phyloP scores from a whole-genome alignment of 2,888 invertebrate species.

The Syrphus vitripennis region DNA sequence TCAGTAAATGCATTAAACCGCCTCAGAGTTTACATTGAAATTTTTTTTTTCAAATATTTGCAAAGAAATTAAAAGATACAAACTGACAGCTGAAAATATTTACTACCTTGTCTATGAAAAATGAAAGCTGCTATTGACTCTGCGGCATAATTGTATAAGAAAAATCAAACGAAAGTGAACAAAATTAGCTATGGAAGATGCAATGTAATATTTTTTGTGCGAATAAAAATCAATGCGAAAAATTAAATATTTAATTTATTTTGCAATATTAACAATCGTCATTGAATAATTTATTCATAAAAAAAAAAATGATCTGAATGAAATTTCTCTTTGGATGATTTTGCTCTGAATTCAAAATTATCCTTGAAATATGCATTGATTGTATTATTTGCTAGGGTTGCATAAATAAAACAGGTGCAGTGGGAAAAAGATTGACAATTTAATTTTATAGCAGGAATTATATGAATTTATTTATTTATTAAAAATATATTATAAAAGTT shows the following conservation, averaged over 20 bases:
- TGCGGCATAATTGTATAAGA: not conserved
- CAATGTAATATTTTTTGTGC: not conserved
- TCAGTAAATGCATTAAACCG: not conserved
- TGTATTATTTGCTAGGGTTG: not conserved
- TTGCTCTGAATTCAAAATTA: not conserved
- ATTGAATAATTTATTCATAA: not conserved
- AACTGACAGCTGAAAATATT: not conserved
- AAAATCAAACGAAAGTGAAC: conserved; percentile 49
- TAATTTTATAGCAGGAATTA: not conserved
- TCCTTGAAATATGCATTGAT: not conserved
- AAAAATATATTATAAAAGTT: not conserved
- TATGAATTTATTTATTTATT: not conserved
- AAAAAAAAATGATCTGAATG: not conserved
- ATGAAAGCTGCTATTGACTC: conserved; percentile 32
- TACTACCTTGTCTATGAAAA: conserved; percentile 9
- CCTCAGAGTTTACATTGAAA: not conserved
- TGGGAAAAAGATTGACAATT: not conserved
- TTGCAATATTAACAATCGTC: not conserved
- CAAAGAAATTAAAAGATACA: conserved; percentile 2
- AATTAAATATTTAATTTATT: not conserved
- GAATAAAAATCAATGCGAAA: not conserved
- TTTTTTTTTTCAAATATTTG: not conserved
- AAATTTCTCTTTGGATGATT: not conserved
- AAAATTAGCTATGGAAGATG: not conserved
- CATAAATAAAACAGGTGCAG: not conserved